Evolutionary conservation across 2,113 vertebrate genomes (phyloP).

Genomic region (Sinocyclocheilus anophthalmus): DNA sequence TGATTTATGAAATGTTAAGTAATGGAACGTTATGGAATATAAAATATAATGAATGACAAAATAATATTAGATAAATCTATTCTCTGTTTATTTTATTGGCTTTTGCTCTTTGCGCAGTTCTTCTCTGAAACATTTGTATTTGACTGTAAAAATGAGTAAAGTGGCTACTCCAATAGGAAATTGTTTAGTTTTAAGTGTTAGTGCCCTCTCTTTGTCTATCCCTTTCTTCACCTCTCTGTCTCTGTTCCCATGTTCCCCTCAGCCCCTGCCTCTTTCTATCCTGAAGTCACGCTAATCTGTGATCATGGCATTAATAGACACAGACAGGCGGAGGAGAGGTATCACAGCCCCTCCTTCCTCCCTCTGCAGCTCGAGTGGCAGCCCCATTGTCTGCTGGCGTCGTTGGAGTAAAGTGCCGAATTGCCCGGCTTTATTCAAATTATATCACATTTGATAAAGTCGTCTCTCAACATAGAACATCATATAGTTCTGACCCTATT

Average conservation of each 20-base stretch:
- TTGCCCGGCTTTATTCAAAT: slow-evolving; percentile 19
- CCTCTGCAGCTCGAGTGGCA: slow-evolving; percentile 30
- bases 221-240: slow-evolving; percentile 14
- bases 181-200: not conserved
- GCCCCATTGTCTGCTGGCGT: slow-evolving; percentile 19
- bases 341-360: slow-evolving; percentile 23
- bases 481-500: slow-evolving; percentile 13
- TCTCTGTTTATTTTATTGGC: not conserved
- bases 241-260: slow-evolving; percentile 5
- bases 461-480: slow-evolving; percentile 5
- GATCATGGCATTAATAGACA: slow-evolving; percentile 42
- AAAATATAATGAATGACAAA: slow-evolving; percentile 2
- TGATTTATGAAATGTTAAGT: not conserved
- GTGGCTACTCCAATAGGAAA: not conserved
- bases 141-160: not conserved
- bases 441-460: slow-evolving; percentile 27
- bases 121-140: not conserved
- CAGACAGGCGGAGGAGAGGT: slow-evolving; percentile 48
- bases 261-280: slow-evolving; percentile 22
- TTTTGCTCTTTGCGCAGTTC: not conserved
- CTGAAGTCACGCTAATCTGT: slow-evolving; percentile 53
- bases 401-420: slow-evolving; percentile 18
- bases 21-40: not conserved
- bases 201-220: slow-evolving; percentile 21
- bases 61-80: not conserved